These are phyloP conservation scores for Xanthia togata DNA, from an alignment of 2,888 invertebrate genomes.

Conservation along the genomic window DNA sequence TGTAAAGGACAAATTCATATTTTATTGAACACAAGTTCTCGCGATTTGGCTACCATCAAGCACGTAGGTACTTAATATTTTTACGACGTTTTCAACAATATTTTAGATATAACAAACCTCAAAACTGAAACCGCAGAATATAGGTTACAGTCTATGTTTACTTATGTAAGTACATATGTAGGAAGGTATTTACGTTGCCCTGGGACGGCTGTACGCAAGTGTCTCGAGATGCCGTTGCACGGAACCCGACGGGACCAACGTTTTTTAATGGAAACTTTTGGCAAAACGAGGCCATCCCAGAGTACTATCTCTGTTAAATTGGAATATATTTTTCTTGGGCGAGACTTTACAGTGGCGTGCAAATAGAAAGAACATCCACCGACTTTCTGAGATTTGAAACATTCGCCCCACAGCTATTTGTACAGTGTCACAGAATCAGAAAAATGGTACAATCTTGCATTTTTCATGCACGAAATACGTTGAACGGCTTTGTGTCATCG, in stretches of 20 bases:
- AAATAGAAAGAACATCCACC: slow-evolving; percentile 76
- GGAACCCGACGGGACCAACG: slow-evolving; percentile 51
- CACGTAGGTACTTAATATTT: not conserved
- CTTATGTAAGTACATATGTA: slow-evolving; percentile 34
- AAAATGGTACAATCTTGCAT: slow-evolving; percentile 77
- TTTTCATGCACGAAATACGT: slow-evolving; percentile 76
- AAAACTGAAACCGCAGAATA: slow-evolving; percentile 40
- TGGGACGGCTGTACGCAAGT: slow-evolving; percentile 58
- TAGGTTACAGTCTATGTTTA: slow-evolving; percentile 45
- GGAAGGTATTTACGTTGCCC: slow-evolving; percentile 23
- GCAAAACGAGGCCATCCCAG: slow-evolving; percentile 68
- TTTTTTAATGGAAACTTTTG: slow-evolving; percentile 72
- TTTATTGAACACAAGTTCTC: not conserved
- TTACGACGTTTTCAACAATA: not conserved
- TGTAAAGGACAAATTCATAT: too few relatives aligned
- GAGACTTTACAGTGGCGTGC: slow-evolving; percentile 68
- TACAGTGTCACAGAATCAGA: slow-evolving; percentile 80
- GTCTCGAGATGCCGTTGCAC: slow-evolving; percentile 52
- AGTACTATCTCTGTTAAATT: slow-evolving; percentile 75
- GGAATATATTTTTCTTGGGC: slow-evolving; percentile 77
- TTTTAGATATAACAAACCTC: slow-evolving; percentile 29
- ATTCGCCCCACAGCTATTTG: slow-evolving; percentile 82
- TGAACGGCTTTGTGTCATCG: slow-evolving; percentile 75
- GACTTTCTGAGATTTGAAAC: slow-evolving; percentile 79
- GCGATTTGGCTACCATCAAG: not conserved